Evolutionary conservation across 2,888 invertebrate genomes (phyloP).

Genomic region (Hyles lineata): DNA sequence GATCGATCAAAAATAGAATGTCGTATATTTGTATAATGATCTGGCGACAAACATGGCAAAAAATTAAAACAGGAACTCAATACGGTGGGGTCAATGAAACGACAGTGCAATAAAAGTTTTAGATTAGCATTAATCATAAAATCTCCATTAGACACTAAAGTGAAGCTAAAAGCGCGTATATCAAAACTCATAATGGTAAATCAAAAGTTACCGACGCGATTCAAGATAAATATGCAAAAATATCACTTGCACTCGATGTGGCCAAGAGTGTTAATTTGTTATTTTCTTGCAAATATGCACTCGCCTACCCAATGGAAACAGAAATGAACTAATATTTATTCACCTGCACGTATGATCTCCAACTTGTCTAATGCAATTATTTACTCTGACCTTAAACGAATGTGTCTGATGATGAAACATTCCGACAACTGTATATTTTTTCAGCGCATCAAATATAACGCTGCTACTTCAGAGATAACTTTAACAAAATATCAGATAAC

Average conservation of each 20-base stretch:
- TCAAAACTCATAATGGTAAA: conserved; percentile 49
- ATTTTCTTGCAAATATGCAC: conserved; percentile 72
- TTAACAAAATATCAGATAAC: conserved; percentile 1
- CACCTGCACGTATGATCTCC: conserved; percentile 66
- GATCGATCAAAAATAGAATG: conserved; percentile 30
- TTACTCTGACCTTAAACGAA: conserved; percentile 42
- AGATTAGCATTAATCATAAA: conserved; percentile 53
- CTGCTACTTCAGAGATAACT: not conserved
- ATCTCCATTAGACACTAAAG: conserved; percentile 50
- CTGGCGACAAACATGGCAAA: conserved; percentile 30
- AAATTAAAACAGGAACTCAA: conserved; percentile 31
- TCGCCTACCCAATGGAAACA: conserved; percentile 65
- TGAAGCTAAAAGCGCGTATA: conserved; percentile 58
- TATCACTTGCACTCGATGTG: conserved; percentile 64
- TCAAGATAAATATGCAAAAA: conserved; percentile 59
- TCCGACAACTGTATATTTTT: conserved; percentile 6
- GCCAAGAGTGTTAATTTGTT: conserved; percentile 74
- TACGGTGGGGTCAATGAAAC: conserved; percentile 34
- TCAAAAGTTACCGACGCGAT: conserved; percentile 48
- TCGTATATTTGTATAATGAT: conserved; percentile 27
- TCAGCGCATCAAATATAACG: not conserved
- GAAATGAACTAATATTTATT: conserved; percentile 62
- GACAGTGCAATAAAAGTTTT: conserved; percentile 57
- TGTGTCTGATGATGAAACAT: conserved; percentile 15
- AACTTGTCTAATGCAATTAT: conserved; percentile 66